phyloP scores from a whole-genome alignment of 1,140 invertebrate species.

The Dufourea novaeangliae region DNA sequence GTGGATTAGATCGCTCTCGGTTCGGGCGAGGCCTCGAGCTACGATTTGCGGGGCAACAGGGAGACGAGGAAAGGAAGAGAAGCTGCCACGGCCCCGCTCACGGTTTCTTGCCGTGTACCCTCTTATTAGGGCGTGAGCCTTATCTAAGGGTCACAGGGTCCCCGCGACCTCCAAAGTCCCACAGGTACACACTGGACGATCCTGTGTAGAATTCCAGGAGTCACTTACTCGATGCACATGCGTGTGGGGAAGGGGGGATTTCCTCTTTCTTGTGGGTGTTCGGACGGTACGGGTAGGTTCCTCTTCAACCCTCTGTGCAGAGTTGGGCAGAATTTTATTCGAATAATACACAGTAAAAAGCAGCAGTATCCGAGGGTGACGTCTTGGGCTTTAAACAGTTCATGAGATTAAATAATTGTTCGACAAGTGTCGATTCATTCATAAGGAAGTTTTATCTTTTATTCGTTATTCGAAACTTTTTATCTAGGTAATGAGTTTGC shows the following conservation, averaged over 20 bases:
- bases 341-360: too few relatives aligned
- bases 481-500: too few relatives aligned
- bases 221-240: slow-evolving; percentile 70
- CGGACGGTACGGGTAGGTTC: too few relatives aligned
- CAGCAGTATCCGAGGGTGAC: too few relatives aligned
- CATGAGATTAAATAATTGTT: too few relatives aligned
- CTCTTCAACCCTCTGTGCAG: not conserved
- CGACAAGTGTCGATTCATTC: too few relatives aligned
- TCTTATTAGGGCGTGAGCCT: slow-evolving; percentile 81
- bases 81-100: slow-evolving; percentile 60
- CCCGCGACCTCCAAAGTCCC: slow-evolving; percentile 76
- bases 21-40: slow-evolving; percentile 57
- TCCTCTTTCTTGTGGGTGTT: not conserved
- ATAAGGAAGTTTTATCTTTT: too few relatives aligned
- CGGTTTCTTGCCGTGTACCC: slow-evolving; percentile 74
- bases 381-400: too few relatives aligned
- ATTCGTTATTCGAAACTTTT: too few relatives aligned
- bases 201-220: slow-evolving; percentile 79
- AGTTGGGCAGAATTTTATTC: too few relatives aligned
- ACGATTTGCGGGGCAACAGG: slow-evolving; percentile 59
- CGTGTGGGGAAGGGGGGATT: slow-evolving; percentile 54
- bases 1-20: slow-evolving; percentile 71
- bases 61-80: slow-evolving; percentile 53
- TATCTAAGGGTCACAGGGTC: slow-evolving; percentile 80
- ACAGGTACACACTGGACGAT: slow-evolving; percentile 59